Evolutionary conservation across 2,113 vertebrate genomes (phyloP), one percentile per base, ranked within the genome.

Genomic region (Apaloderma vittatum): DNA sequence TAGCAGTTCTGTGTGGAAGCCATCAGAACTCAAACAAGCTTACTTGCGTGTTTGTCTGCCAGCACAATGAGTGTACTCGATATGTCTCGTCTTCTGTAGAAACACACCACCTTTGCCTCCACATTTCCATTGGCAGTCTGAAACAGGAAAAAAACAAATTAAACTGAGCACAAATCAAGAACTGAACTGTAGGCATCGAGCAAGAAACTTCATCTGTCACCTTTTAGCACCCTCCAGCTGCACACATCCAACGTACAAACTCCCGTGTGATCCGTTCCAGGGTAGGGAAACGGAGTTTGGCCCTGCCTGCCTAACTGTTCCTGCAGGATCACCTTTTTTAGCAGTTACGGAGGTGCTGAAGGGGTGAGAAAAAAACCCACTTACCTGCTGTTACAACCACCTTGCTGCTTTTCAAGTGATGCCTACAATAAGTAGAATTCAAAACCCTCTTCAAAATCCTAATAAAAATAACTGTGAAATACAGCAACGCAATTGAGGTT

Each of bases 101-200:
- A 99, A 96, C 99, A 99, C 76, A 99, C 99, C 98, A 99, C 99
- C 98, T 99, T 99, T 81, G 99, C 99, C 96, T 99, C 99, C 98
- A 99, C 99, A 24, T 99, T 99, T 85, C 99, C 99, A 97, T 99
- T 99, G 96, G 99, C 99, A 71, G 99, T 99, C 99, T 99, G 98
- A 95, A 98, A 98, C 16, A 88, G 91, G 91, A 95, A 62, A 97
- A 96, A 93, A 97, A 91, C 29, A 29, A 51, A 43, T 45, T 70
- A 27, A 34, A 4, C 3, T 68, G 8, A 91, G 30, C 21, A 40
- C 17, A 43, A 27, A 48, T 29, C 40, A 65, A 52, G 63, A 59
- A 55, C 29, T 34, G n/a, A 80, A 76, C 45, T 43, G 32, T 8
- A 78, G 0, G 1, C 24, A 61, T 11, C 3, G 3, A 59, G 51